These are phyloP conservation scores for Euspilapteryx auroguttella DNA, from an alignment of 2,888 invertebrate genomes.

Conservation along the genomic window DNA sequence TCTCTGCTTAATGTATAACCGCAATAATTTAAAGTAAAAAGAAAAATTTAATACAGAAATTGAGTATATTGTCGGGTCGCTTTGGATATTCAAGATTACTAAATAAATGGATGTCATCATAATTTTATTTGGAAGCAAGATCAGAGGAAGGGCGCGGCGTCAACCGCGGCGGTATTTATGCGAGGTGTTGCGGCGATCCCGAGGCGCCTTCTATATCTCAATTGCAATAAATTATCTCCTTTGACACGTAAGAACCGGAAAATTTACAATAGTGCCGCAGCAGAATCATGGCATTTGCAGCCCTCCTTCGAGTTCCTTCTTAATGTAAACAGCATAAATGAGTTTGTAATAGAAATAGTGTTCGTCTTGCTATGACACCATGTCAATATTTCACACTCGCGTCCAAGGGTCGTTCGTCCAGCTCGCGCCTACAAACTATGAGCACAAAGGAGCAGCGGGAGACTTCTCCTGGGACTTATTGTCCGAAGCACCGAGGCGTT, in stretches of 20 bases:
- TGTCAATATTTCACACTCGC: conserved; percentile 40
- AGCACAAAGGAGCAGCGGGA: conserved; percentile 52
- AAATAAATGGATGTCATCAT: conserved; percentile 36
- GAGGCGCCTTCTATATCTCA: conserved; percentile 41
- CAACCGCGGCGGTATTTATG: conserved; percentile 35
- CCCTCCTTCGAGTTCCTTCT: conserved; percentile 33
- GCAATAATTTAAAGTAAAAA: too few species aligned
- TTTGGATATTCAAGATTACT: too few species aligned
- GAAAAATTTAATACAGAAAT: too few species aligned
- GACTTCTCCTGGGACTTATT: conserved; percentile 49
- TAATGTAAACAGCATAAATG: conserved; percentile 50
- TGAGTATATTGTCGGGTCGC: too few species aligned
- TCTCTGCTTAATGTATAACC: too few species aligned
- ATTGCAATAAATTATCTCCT: conserved; percentile 49
- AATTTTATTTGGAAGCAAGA: conserved; percentile 36
- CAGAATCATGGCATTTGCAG: conserved; percentile 21
- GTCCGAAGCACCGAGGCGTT: conserved; percentile 52
- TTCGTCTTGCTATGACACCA: conserved; percentile 36
- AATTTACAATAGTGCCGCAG: conserved; percentile 41
- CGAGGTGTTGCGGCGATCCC: conserved; percentile 32
- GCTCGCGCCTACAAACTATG: conserved; percentile 33
- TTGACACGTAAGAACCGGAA: conserved; percentile 48
- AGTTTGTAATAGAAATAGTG: conserved; percentile 45
- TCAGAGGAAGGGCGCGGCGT: conserved; percentile 23
- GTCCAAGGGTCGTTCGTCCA: conserved; percentile 50